A percentile compares a stretch with the other conserved stretches of the same genome.
phyloP scores from a whole-genome alignment of 1,140 invertebrate genomes.

The Mizuhopecten yessoensis region DNA sequence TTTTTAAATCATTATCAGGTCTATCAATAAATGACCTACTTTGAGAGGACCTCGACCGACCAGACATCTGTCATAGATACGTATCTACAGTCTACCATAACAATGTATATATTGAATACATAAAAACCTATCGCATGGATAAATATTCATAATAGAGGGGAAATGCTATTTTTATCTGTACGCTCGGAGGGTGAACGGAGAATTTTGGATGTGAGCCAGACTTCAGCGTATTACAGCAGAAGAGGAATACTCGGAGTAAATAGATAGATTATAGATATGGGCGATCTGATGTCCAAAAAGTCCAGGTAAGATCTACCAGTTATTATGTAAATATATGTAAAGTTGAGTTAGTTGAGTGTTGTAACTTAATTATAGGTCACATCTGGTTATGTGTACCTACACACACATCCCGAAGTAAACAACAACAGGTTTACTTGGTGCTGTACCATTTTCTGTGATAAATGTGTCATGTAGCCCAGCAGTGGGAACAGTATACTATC shows the following conservation, averaged over 20 bases:
- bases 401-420: background rate
- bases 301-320: background rate
- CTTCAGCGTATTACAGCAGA: background rate
- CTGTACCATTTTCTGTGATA: too few species aligned
- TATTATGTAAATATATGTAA: background rate
- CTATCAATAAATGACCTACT: background rate
- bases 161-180: background rate
- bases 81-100: background rate
- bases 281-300: background rate
- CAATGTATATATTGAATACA: background rate
- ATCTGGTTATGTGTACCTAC: background rate
- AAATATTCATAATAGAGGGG: background rate
- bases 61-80: too few species aligned
- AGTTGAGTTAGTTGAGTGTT: background rate
- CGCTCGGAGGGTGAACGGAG: background rate
- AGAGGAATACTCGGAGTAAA: background rate
- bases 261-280: background rate
- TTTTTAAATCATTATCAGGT: too few species aligned
- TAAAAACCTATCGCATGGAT: background rate
- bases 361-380: background rate
- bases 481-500: too few species aligned
- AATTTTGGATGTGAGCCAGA: background rate
- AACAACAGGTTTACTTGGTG: background rate
- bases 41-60: too few species aligned
- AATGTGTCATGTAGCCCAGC: too few species aligned